A percentile compares a stretch with the other conserved stretches of the same genome.
Conservation (phyloP, 2,113 vertebrate genomes). For the Odocoileus hemionus region DNA sequence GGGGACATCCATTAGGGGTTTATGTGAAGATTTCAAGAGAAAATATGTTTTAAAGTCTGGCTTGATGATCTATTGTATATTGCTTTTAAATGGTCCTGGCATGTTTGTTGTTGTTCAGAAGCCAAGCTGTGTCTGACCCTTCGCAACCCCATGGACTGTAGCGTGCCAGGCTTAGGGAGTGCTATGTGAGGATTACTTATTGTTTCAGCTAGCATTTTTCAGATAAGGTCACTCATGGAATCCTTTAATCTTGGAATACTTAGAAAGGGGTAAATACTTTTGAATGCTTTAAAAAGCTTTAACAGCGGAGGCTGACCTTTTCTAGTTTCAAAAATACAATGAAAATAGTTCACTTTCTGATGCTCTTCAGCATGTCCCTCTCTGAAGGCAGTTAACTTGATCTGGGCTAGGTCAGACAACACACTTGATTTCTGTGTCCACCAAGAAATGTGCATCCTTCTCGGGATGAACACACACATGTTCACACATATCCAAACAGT, state of each 20-base stretch:
- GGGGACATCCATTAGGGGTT: not conserved
- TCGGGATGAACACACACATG: slow-evolving; percentile 52
- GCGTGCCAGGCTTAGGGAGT: not conserved
- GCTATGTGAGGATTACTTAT: not conserved
- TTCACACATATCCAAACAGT: not conserved
- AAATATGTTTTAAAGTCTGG: not conserved
- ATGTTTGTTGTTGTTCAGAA: not conserved
- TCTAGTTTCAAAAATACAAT: not conserved
- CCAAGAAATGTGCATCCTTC: slow-evolving; percentile 59
- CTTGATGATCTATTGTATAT: not conserved
- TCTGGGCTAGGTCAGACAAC: not conserved
- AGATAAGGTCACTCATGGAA: not conserved
- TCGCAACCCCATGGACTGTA: not conserved
- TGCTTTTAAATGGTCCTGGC: not conserved
- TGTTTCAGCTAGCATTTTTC: not conserved
- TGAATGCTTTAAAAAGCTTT: not conserved
- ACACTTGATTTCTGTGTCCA: slow-evolving; percentile 48
- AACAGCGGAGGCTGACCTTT: not conserved
- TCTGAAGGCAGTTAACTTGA: not conserved
- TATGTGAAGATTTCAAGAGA: not conserved
- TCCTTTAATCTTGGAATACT: not conserved
- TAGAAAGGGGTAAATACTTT: not conserved
- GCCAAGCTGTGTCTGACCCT: not conserved
- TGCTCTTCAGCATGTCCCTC: not conserved
- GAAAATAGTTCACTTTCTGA: not conserved